Percentiles rank a stretch among this genome's conserved stretches.
Evolutionary conservation across 2,797 vertebrate genomes (phyloP).

Genomic region (Coendou prehensilis): DNA sequence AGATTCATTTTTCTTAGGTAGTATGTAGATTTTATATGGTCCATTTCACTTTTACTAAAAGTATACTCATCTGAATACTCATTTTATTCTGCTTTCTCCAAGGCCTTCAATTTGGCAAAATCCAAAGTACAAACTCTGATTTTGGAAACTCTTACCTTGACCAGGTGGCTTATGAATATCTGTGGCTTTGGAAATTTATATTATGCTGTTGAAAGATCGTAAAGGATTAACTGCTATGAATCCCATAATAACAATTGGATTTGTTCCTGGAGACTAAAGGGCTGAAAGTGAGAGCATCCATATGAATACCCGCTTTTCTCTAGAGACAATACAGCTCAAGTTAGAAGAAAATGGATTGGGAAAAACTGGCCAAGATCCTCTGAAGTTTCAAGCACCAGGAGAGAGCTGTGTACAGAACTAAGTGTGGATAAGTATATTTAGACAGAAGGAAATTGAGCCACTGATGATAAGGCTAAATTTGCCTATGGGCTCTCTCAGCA

Average conservation of each 20-base stretch:
- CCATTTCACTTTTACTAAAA: constrained; percentile 7
- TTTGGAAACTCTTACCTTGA: not conserved
- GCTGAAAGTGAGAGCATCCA: not conserved
- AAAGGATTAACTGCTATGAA: constrained; percentile 22
- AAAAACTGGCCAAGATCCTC: not conserved
- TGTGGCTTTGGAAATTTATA: constrained; percentile 5
- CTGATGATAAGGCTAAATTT: not conserved
- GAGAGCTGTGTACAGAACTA: not conserved
- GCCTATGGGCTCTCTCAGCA: not conserved
- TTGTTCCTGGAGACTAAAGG: not conserved
- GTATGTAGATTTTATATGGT: not conserved
- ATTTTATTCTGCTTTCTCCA: not conserved
- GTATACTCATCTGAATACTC: not conserved
- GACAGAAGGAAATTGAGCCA: constrained; percentile 8
- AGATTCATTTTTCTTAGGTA: not conserved
- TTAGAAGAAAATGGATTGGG: not conserved
- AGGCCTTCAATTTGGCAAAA: not conserved
- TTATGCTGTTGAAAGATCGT: not conserved
- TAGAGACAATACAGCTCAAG: constrained; percentile 10
- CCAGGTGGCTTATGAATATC: not conserved
- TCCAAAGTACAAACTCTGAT: not conserved
- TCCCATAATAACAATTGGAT: not conserved
- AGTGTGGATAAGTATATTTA: not conserved
- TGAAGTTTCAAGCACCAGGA: not conserved
- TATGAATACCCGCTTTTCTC: not conserved